Base-by-base conservation (phyloP, 2,113 vertebrate genomes). In the Amblyopsis rosae region DNA sequence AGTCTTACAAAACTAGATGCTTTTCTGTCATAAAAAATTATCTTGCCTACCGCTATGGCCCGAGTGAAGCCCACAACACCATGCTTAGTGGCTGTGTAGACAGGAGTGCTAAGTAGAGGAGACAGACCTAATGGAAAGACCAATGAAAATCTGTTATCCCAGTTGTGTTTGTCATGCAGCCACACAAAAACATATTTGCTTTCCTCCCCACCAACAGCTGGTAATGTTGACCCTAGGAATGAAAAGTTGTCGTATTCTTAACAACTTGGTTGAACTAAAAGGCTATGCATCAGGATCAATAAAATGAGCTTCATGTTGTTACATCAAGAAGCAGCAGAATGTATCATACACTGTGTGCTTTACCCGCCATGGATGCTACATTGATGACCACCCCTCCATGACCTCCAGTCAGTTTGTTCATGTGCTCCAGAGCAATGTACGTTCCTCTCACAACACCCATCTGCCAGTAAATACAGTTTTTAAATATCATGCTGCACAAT, bases 21-120 rank as follows among this genome's bases (percentile, higher is more conserved):
- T 26, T 26, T 26, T 26, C 26, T 41, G 3, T 7, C 7, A 41
- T 6, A 2, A 41, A 41, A 41, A 41, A 41, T 6, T 0, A 41
- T 41, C 5, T 41, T 41, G 35, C 35, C 35, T 41, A 41, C 35
- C 35, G 35, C 35, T 8, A 41, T 41, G 3, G 92, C 87, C 57
- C 91, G 72, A 7, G 87, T 90, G 77, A 93, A 93, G 32, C 91
- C 90, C 0, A 92, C 48, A 56, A 93, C 88, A 0, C 86, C 91
- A 0, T 86, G 72, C 59, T 93, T 94, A 6, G 89, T 83, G 15
- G 92, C 91, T 0, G 92, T 92, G 65, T 94, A 94, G 59, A 89
- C 83, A 0, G 93, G 93, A 32, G 77, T 69, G 17, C 59, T 55
- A 0, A 11, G 10, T 0, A 91, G 16, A 1, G 89, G 87, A 0